Conservation (phyloP, 1,140 invertebrate species). For the Zaprionus camerounensis region DNA sequence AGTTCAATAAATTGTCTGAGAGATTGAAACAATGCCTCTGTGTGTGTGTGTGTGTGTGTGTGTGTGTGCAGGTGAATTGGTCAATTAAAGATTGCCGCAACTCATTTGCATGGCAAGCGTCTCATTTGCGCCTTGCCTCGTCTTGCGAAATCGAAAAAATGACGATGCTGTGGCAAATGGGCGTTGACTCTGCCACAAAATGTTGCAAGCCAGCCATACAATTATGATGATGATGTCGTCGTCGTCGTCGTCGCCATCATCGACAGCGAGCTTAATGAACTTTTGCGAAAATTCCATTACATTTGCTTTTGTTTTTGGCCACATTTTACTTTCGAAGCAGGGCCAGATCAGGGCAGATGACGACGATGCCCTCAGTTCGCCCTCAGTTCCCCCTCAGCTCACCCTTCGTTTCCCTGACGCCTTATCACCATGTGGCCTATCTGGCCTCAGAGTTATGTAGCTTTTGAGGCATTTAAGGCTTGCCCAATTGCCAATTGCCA, state of each 20-base stretch:
- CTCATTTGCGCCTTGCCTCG: conserved; percentile 52
- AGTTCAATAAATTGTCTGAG: conserved; percentile 63
- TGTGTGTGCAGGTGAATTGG: conserved; percentile 40
- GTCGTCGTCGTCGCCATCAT: not conserved
- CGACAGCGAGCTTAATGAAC: conserved; percentile 69
- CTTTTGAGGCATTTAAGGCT: conserved; percentile 55
- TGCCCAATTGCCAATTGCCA: conserved; percentile 43
- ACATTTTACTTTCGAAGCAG: conserved; percentile 16
- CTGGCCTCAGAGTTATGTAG: conserved; percentile 11
- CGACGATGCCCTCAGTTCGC: too few relatives aligned
- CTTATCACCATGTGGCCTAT: conserved; percentile 36
- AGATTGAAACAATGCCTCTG: conserved; percentile 52
- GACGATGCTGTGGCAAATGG: conserved; percentile 63
- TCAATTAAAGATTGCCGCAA: conserved; percentile 53
- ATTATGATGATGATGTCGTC: conserved; percentile 56
- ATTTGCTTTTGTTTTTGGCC: conserved; percentile 43
- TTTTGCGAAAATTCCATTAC: conserved; percentile 46
- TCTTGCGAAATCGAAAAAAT: too few relatives aligned
- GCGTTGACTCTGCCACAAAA: conserved; percentile 58
- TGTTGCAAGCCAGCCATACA: conserved; percentile 62
- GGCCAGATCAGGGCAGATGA: not conserved
- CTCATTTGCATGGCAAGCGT: conserved; percentile 57
- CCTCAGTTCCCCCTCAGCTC: too few relatives aligned
- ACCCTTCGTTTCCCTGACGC: not conserved
- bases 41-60: not conserved